These are phyloP conservation scores for Neoarius graeffei DNA, from an alignment of 2,113 vertebrate genomes.

Conservation along the genomic window DNA sequence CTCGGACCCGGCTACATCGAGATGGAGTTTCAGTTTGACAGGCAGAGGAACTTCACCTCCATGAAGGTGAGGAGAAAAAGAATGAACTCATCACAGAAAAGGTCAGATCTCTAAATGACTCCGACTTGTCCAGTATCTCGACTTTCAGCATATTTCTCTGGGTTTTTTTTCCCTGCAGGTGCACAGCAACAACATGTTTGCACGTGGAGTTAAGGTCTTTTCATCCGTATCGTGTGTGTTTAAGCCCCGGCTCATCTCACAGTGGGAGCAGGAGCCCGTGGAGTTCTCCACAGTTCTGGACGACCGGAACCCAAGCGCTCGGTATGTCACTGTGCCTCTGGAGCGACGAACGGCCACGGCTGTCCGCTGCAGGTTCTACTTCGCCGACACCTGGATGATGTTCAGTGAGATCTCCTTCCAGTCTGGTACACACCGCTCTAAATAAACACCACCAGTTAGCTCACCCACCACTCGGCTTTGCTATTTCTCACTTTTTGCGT, in stretches of 20 bases:
- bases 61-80: conserved; percentile 74
- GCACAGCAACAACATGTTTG: conserved; percentile 92
- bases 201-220: conserved; percentile 88
- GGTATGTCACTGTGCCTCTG: conserved; percentile 85
- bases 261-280: conserved; percentile 78
- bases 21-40: conserved; percentile 82
- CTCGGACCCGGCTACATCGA: conserved; percentile 70
- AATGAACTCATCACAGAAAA: neutral
- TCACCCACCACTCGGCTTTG: neutral
- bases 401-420: conserved; percentile 91
- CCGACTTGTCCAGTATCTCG: neutral
- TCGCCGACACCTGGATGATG: conserved; percentile 90
- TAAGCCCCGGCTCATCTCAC: conserved; percentile 74
- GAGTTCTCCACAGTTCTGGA: conserved; percentile 82
- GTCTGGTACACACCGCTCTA: conserved; percentile 71
- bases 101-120: too few species aligned
- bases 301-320: conserved; percentile 86
- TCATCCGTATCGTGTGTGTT: conserved; percentile 82
- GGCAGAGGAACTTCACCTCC: conserved; percentile 79
- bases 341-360: conserved; percentile 74
- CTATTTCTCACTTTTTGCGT: neutral
- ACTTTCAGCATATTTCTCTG: neutral
- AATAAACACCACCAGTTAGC: neutral
- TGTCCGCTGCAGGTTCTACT: conserved; percentile 83
- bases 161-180: conserved; percentile 67